Evolutionary conservation across 2,888 invertebrate genomes (phyloP).

Genomic region (Trichogramma dendrolimi): DNA sequence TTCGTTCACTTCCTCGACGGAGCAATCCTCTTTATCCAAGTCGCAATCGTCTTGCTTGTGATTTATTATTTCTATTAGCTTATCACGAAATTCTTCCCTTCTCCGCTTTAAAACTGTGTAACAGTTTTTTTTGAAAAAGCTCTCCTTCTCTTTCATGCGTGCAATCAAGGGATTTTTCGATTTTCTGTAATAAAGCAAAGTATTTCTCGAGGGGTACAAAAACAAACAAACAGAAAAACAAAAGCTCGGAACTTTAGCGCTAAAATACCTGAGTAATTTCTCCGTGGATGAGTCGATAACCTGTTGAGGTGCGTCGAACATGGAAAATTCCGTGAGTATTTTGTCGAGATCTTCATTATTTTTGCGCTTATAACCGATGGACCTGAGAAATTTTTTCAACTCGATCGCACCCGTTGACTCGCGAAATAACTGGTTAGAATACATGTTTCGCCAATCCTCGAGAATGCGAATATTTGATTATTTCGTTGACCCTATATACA

Average conservation of each 20-base stretch:
- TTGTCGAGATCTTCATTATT: conserved; percentile 15
- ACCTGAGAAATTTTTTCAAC: conserved; percentile 1
- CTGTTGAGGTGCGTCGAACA: conserved; percentile 12
- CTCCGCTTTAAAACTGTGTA: conserved; percentile 69
- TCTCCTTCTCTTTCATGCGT: conserved; percentile 27
- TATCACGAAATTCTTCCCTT: conserved; percentile 76
- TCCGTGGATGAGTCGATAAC: conserved; percentile 5
- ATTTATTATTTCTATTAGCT: conserved; percentile 72
- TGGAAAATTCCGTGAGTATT: conserved; percentile 11
- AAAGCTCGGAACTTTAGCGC: too few species aligned
- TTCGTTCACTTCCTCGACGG: conserved; percentile 41
- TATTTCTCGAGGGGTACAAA: background rate
- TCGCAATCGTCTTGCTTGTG: conserved; percentile 35
- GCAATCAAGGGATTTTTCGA: background rate
- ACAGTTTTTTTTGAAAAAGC: conserved; percentile 52
- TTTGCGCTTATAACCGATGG: conserved; percentile 9
- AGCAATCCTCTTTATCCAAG: conserved; percentile 24
- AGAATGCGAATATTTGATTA: too few species aligned
- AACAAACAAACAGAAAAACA: too few species aligned
- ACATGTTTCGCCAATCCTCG: too few species aligned
- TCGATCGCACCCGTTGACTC: background rate
- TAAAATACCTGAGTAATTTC: conserved; percentile 15
- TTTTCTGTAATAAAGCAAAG: background rate
- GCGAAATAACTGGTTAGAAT: too few species aligned
- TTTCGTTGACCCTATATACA: too few species aligned